A percentile compares a stretch with the other conserved stretches of the same genome.
Conservation (phyloP, 2,888 invertebrate genomes). For the Drosophila kambysellisi region DNA sequence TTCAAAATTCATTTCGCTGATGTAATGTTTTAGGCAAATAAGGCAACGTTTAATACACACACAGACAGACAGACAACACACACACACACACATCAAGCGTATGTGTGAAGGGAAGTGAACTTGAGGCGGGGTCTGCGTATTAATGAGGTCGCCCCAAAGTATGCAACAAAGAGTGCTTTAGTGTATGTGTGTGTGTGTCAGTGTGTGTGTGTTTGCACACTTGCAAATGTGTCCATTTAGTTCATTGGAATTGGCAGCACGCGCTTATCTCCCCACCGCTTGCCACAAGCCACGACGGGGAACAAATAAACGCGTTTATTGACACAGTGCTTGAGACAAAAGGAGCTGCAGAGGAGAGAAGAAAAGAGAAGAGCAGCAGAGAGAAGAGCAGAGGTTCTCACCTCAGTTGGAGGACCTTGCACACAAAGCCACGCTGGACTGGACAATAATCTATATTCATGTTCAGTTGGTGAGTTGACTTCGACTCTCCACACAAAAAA, state of each 20-base stretch:
- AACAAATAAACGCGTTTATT: slow-evolving; percentile 72
- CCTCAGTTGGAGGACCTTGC: slow-evolving; percentile 2
- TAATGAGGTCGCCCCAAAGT: slow-evolving; percentile 75
- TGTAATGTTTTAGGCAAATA: slow-evolving; percentile 78
- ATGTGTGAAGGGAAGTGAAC: neutral
- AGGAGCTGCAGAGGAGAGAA: neutral
- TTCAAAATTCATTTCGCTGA: slow-evolving; percentile 76
- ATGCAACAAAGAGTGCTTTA: slow-evolving; percentile 60
- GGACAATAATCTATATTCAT: slow-evolving; percentile 77
- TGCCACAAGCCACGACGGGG: slow-evolving; percentile 12
- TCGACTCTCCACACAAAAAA: slow-evolving; percentile 7
- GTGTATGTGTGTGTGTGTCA: neutral
- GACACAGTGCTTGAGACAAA: slow-evolving; percentile 74
- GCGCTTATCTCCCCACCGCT: slow-evolving; percentile 25
- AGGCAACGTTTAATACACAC: slow-evolving; percentile 52
- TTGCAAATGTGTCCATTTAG: slow-evolving; percentile 67
- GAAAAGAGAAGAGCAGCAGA: neutral
- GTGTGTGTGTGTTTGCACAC: slow-evolving; percentile 29
- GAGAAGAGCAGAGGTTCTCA: neutral
- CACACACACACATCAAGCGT: neutral
- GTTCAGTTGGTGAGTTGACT: slow-evolving; percentile 39
- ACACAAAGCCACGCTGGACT: slow-evolving; percentile 11
- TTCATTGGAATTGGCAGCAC: slow-evolving; percentile 73
- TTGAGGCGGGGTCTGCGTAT: slow-evolving; percentile 37
- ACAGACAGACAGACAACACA: slow-evolving; percentile 5